These are phyloP conservation scores for Anas capensis DNA, from an alignment of 2,797 vertebrate genomes.

Conservation along the genomic window DNA sequence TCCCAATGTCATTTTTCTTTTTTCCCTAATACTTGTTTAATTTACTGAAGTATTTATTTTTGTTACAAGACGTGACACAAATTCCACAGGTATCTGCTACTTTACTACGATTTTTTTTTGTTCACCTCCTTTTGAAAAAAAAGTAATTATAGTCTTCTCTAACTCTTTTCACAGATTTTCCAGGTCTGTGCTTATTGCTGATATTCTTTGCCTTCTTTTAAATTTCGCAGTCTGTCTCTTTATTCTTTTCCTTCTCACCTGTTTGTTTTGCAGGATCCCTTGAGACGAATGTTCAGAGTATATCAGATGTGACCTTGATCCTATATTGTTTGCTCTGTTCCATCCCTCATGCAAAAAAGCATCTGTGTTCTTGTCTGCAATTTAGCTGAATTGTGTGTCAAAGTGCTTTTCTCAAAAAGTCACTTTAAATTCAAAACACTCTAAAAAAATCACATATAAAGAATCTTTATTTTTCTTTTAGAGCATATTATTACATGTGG, in stretches of 20 bases:
- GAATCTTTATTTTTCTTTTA: neutral
- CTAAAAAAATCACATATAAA: neutral
- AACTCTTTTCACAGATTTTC: neutral
- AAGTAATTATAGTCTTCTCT: neutral
- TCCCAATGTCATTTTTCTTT: neutral
- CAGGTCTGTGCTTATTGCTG: neutral
- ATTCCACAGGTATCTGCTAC: neutral
- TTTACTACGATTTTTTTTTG: neutral
- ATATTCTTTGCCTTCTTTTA: neutral
- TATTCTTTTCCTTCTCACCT: neutral
- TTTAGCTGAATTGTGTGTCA: neutral
- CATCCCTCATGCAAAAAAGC: neutral
- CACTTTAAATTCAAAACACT: neutral
- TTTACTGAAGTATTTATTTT: neutral
- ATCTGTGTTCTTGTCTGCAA: neutral
- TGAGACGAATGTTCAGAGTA: neutral
- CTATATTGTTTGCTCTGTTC: neutral
- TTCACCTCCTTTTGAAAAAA: neutral
- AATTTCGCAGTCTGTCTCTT: neutral
- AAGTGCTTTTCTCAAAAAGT: neutral
- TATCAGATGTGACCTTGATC: neutral
- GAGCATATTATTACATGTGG: neutral
- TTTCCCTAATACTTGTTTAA: neutral
- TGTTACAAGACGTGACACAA: neutral
- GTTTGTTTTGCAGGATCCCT: neutral